Conservation (phyloP, 2,797 vertebrate genomes). For the Pagetopsis macropterus region DNA sequence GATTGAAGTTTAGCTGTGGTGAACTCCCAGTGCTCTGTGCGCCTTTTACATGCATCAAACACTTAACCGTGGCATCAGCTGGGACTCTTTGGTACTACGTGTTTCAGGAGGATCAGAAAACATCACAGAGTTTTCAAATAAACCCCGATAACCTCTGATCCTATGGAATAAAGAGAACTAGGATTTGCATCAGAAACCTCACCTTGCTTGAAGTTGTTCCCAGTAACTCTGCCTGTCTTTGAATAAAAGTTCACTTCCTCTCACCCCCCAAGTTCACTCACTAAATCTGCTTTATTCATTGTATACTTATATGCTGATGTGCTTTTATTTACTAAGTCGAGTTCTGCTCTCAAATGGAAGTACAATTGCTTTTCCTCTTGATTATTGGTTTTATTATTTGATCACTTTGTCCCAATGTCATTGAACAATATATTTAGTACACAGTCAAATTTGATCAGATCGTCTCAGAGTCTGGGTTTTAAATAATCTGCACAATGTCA, state of each 20-base stretch:
- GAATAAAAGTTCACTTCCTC: slow-evolving; percentile 26
- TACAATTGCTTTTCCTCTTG: background rate
- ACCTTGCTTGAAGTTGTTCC: slow-evolving; percentile 40
- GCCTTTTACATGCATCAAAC: slow-evolving; percentile 43
- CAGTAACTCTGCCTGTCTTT: slow-evolving; percentile 23
- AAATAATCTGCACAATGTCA: slow-evolving; percentile 15
- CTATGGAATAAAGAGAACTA: slow-evolving; percentile 13
- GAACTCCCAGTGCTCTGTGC: slow-evolving; percentile 8
- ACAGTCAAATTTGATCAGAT: background rate
- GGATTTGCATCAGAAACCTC: slow-evolving; percentile 34
- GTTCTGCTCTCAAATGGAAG: slow-evolving; percentile 1
- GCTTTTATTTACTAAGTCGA: background rate
- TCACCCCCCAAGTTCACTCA: background rate
- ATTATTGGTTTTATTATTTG: background rate
- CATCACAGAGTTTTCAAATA: slow-evolving; percentile 49
- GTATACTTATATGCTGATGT: background rate
- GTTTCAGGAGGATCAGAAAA: slow-evolving; percentile 30
- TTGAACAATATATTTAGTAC: background rate
- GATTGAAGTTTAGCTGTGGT: slow-evolving; percentile 23
- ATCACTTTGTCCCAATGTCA: background rate
- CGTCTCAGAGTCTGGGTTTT: background rate
- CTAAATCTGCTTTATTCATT: slow-evolving; percentile 20
- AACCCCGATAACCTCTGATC: slow-evolving; percentile 55
- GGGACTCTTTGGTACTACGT: slow-evolving; percentile 34
- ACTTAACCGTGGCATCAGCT: slow-evolving; percentile 31